phyloP scores from a whole-genome alignment of 2,888 invertebrate genomes.

The Choreutis nemorana region DNA sequence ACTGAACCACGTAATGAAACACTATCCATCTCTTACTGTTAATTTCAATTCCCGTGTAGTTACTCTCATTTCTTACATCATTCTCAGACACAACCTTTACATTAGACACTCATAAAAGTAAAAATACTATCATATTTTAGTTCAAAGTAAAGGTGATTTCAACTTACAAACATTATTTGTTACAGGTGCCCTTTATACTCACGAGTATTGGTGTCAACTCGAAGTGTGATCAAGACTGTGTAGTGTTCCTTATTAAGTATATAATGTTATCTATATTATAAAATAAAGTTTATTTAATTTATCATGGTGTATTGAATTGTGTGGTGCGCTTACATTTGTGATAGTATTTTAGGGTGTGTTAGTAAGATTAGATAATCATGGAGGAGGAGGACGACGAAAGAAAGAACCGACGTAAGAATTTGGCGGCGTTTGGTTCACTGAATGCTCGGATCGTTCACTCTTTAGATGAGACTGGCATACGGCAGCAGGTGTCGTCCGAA shows the following conservation, averaged over 20 bases:
- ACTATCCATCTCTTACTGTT: too few species aligned
- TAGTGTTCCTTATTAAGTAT: conserved; percentile 55
- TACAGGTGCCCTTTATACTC: conserved; percentile 47
- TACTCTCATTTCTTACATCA: too few species aligned
- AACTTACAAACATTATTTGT: too few species aligned
- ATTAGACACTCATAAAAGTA: too few species aligned
- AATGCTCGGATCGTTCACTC: conserved; percentile 44
- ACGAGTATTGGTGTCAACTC: conserved; percentile 41
- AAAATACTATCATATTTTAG: too few species aligned
- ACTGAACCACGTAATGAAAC: conserved; percentile 50
- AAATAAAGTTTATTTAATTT: conserved; percentile 42
- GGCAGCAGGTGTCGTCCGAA: conserved; percentile 63
- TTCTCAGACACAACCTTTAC: too few species aligned
- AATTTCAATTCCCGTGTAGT: too few species aligned
- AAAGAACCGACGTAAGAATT: conserved; percentile 37
- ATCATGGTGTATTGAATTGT: conserved; percentile 49
- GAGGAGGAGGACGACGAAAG: conserved; percentile 56
- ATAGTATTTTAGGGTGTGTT: conserved; percentile 17
- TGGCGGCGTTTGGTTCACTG: conserved; percentile 41
- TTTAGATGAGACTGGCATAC: conserved; percentile 44
- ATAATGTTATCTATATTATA: conserved; percentile 34
- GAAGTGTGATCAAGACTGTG: conserved; percentile 65
- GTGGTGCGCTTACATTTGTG: conserved; percentile 26
- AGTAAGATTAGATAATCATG: conserved; percentile 24
- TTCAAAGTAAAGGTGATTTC: too few species aligned